Percentiles rank a stretch among this genome's conserved stretches.
phyloP scores from a whole-genome alignment of 2,888 invertebrate species.

The Microplitis deprimator region DNA sequence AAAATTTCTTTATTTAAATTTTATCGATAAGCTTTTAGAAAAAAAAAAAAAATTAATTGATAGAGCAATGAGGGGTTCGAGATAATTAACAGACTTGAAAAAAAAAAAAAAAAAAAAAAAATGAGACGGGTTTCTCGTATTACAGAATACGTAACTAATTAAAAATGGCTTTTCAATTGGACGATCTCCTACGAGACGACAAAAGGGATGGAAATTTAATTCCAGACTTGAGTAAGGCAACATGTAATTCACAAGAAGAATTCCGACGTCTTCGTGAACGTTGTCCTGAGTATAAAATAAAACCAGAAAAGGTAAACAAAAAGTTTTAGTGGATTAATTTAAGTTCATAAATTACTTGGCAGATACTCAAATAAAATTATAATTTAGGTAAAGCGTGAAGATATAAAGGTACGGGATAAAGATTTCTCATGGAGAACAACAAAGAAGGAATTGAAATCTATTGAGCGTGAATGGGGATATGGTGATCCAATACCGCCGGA shows the following conservation, averaged over 20 bases:
- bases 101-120: conserved; percentile 10
- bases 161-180: conserved; percentile 80
- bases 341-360: not conserved
- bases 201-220: conserved; percentile 89
- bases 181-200: conserved; percentile 83
- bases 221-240: conserved; percentile 86
- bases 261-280: conserved; percentile 86
- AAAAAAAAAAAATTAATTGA: conserved; percentile 46
- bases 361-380: not conserved
- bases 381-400: conserved; percentile 79
- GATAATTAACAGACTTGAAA: conserved; percentile 41
- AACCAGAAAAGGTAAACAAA: conserved; percentile 82
- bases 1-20: conserved; percentile 45
- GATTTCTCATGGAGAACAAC: conserved; percentile 83
- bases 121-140: conserved; percentile 47
- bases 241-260: conserved; percentile 85
- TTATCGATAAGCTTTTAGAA: conserved; percentile 39
- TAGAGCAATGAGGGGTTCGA: conserved; percentile 46
- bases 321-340: not conserved
- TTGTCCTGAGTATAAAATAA: conserved; percentile 91
- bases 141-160: conserved; percentile 52
- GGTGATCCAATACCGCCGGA: conserved; percentile 87
- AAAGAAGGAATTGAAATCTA: conserved; percentile 80
- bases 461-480: conserved; percentile 77
- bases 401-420: conserved; percentile 82